phyloP scores from a whole-genome alignment of 2,888 invertebrate species.

The Pachliopta kotzebuea region DNA sequence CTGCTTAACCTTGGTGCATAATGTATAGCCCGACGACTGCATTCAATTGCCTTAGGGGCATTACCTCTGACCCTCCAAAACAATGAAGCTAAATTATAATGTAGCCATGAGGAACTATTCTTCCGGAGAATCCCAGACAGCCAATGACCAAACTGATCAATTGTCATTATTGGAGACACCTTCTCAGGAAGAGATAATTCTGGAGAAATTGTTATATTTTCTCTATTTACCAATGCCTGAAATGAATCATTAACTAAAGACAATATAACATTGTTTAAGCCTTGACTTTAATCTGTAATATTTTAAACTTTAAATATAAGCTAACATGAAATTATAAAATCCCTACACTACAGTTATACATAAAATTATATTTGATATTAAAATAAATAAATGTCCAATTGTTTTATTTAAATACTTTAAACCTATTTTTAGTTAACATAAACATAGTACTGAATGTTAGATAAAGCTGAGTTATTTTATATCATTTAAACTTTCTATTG shows the following conservation, averaged over 20 bases:
- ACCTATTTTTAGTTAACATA: too few relatives aligned
- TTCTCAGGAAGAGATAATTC: conserved; percentile 51
- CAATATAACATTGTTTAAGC: neutral
- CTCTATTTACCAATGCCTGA: conserved; percentile 60
- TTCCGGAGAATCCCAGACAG: conserved; percentile 81
- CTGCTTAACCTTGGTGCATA: conserved; percentile 83
- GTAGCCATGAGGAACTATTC: conserved; percentile 88
- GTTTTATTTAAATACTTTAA: too few relatives aligned
- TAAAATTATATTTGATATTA: too few relatives aligned
- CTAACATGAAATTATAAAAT: too few relatives aligned
- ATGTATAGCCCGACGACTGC: conserved; percentile 87
- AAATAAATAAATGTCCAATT: too few relatives aligned
- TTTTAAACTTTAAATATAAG: too few relatives aligned
- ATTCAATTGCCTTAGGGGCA: conserved; percentile 89
- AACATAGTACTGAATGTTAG: too few relatives aligned
- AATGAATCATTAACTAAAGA: conserved; percentile 34
- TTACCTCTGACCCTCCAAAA: conserved; percentile 89
- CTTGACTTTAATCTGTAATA: too few relatives aligned
- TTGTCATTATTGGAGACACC: conserved; percentile 53
- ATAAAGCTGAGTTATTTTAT: too few relatives aligned
- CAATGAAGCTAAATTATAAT: conserved; percentile 88
- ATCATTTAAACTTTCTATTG: too few relatives aligned
- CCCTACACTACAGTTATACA: too few relatives aligned
- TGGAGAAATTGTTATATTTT: conserved; percentile 53
- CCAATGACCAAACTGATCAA: conserved; percentile 80